A percentile compares a stretch with the other conserved stretches of the same genome.
These are phyloP conservation scores for Hydrophis major DNA, from an alignment of 2,797 vertebrate genomes.

Conservation along the genomic window DNA sequence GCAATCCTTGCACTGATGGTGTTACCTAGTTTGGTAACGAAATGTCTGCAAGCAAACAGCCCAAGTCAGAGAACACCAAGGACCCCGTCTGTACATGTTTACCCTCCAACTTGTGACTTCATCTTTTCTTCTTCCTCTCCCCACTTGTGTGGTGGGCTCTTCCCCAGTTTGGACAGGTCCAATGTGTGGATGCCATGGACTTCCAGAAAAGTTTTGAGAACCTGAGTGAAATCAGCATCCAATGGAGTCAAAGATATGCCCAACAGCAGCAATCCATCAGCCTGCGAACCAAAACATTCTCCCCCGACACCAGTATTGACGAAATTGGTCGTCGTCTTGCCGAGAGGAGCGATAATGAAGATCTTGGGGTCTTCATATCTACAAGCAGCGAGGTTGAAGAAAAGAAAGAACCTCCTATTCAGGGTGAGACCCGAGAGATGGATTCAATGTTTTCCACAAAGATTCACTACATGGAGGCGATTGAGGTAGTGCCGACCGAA, in stretches of 20 bases:
- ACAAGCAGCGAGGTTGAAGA: background rate
- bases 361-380: accelerated
- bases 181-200: background rate
- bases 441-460: no score
- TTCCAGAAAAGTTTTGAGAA: background rate
- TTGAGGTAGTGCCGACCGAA: background rate
- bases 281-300: background rate
- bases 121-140: background rate
- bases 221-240: constrained; percentile 31
- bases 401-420: background rate
- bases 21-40: background rate
- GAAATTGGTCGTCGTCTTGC: background rate
- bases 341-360: no score
- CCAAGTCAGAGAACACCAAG: background rate
- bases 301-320: accelerated
- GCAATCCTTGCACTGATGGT: background rate
- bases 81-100: background rate
- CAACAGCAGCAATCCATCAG: no score
- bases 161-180: constrained; percentile 48
- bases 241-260: constrained; percentile 17
- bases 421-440: no score
- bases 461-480: no score
- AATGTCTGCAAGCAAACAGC: background rate
- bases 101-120: background rate
- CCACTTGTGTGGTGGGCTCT: background rate